A percentile compares a stretch with the other conserved stretches of the same genome.
phyloP scores from a whole-genome alignment of 1,140 invertebrate species.

The Aphaenogaster rudis region DNA sequence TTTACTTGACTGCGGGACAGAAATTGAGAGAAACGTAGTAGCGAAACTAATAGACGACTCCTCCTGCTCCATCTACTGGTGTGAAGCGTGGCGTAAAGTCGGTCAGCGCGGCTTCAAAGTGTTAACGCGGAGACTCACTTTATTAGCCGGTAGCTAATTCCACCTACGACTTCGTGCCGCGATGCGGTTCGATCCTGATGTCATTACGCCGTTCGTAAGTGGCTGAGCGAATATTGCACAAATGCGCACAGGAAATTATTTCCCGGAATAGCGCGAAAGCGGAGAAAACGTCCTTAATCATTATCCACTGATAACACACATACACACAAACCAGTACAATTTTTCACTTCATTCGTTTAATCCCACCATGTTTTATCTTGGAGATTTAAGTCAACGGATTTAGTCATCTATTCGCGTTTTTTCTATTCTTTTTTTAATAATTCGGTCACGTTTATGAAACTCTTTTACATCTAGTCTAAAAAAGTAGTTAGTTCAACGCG shows the following conservation, averaged over 20 bases:
- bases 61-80: neutral
- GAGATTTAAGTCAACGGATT: neutral
- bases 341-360: slow-evolving; percentile 22
- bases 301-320: neutral
- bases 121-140: slow-evolving; percentile 62
- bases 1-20: slow-evolving; percentile 12
- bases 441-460: neutral
- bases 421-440: neutral
- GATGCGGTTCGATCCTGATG: slow-evolving; percentile 68
- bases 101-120: slow-evolving; percentile 70
- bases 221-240: slow-evolving; percentile 27
- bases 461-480: neutral
- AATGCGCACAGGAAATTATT: slow-evolving; percentile 45
- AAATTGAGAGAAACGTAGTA: slow-evolving; percentile 63
- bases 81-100: slow-evolving; percentile 71
- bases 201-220: slow-evolving; percentile 56
- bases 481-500: neutral
- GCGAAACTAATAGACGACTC: slow-evolving; percentile 68
- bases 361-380: neutral
- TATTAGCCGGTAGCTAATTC: slow-evolving; percentile 66
- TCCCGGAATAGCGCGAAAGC: neutral
- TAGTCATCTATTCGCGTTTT: neutral
- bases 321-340: neutral
- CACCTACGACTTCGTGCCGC: slow-evolving; percentile 63
- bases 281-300: slow-evolving; percentile 10